These are phyloP conservation scores for Alectura lathami DNA, from an alignment of 2,113 vertebrate species.

Conservation along the genomic window DNA sequence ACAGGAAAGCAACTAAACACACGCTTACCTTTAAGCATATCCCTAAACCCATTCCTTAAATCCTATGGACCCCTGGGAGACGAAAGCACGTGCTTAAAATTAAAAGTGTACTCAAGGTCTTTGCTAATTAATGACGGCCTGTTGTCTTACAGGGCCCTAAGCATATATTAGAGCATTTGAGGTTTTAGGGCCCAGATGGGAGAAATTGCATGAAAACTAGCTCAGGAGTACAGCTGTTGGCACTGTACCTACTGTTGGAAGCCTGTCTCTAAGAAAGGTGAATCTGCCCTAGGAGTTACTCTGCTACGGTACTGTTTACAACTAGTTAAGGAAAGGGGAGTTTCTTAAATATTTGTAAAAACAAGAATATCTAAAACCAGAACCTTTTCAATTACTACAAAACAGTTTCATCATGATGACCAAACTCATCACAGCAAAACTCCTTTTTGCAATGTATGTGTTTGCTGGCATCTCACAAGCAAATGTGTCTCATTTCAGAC, in stretches of 20 bases:
- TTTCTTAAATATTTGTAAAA: not conserved
- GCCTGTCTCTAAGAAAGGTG: not conserved
- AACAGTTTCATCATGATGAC: not conserved
- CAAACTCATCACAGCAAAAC: not conserved
- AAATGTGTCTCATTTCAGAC: not conserved
- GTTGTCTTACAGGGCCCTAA: conserved; percentile 34
- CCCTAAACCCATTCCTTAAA: conserved; percentile 24
- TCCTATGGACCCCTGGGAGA: not conserved
- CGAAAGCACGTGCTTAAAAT: conserved; percentile 30
- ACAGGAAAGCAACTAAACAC: conserved; percentile 54
- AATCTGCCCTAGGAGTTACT: not conserved
- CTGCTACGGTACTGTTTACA: not conserved
- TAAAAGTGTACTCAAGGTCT: conserved; percentile 57
- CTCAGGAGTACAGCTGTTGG: conserved; percentile 5
- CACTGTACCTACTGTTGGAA: not conserved
- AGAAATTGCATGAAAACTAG: conserved; percentile 10
- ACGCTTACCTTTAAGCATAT: conserved; percentile 38
- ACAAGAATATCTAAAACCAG: not conserved
- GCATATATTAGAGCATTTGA: conserved; percentile 19
- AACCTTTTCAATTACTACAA: not conserved
- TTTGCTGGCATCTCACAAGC: not conserved
- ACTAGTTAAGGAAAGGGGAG: not conserved
- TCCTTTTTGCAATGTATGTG: not conserved
- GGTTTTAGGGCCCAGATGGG: conserved; percentile 35
- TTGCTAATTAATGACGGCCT: conserved; percentile 55